A percentile compares a stretch with the other conserved stretches of the same genome.
Evolutionary conservation across 1,140 invertebrate genomes (phyloP).

Genomic region (Psix sp.): DNA sequence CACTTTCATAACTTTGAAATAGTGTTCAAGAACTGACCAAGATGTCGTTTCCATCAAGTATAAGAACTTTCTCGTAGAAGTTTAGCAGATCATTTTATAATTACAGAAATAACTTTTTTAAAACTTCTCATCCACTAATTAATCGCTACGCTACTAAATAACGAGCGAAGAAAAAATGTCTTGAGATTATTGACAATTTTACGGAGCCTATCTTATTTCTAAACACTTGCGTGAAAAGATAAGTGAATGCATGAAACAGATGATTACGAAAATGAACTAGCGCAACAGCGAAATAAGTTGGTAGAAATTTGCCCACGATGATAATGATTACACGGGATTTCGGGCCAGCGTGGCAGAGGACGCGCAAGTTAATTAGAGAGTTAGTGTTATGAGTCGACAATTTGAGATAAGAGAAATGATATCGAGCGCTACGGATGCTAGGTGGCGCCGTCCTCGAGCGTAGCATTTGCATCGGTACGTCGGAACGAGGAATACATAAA

Average conservation of each 20-base stretch:
- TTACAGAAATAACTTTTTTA: no score
- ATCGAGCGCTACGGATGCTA: slow-evolving; percentile 35
- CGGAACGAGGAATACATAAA: slow-evolving; percentile 41
- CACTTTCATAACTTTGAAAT: no score
- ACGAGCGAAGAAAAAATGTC: no score
- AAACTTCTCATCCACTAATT: no score
- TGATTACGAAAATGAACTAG: neutral
- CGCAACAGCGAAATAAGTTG: slow-evolving; percentile 5
- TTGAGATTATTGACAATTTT: no score
- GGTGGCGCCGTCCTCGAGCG: slow-evolving; percentile 15
- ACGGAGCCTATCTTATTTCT: no score
- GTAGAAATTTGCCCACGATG: slow-evolving; percentile 23
- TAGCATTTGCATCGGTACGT: slow-evolving; percentile 26
- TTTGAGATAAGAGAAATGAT: slow-evolving; percentile 57
- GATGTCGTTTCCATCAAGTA: no score
- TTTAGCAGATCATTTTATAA: no score
- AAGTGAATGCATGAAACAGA: neutral
- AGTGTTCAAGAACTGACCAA: no score
- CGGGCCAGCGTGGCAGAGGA: slow-evolving; percentile 6
- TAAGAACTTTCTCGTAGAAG: no score
- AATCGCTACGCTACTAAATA: no score
- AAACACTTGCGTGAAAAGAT: no score
- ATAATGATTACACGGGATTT: slow-evolving; percentile 18
- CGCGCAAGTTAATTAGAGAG: slow-evolving; percentile 40
- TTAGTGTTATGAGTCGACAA: slow-evolving; percentile 58